A percentile compares a stretch with the other conserved stretches of the same genome.
Conservation (phyloP, 2,888 invertebrate genomes). For the Strigamia crassipes region DNA sequence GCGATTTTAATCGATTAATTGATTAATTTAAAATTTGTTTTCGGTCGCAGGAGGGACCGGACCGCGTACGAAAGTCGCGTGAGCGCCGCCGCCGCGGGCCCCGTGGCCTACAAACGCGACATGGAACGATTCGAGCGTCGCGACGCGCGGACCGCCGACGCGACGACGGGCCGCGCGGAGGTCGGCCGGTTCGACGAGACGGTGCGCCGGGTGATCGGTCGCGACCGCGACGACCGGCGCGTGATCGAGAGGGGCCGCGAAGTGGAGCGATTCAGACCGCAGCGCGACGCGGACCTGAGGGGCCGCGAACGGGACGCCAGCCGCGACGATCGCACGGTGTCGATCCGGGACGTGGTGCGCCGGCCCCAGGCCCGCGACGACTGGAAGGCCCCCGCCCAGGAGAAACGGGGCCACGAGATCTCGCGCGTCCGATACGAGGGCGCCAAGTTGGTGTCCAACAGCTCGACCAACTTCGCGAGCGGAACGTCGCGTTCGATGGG, state of each 20-base stretch:
- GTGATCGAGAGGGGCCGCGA: slow-evolving; percentile 27
- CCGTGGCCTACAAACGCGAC: slow-evolving; percentile 43
- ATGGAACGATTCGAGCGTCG: slow-evolving; percentile 44
- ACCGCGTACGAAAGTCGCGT: slow-evolving; percentile 36
- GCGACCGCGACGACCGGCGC: slow-evolving; percentile 45
- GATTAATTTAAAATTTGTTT: no score
- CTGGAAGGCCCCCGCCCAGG: slow-evolving; percentile 44
- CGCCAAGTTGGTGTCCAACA: slow-evolving; percentile 47
- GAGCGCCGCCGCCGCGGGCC: background rate
- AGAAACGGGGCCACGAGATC: slow-evolving; percentile 31
- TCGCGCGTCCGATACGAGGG: slow-evolving; percentile 42
- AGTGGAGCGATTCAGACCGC: slow-evolving; percentile 44
- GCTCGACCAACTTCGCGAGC: slow-evolving; percentile 8
- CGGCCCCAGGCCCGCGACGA: slow-evolving; percentile 35
- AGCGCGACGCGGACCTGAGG: slow-evolving; percentile 48
- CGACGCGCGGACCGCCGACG: background rate
- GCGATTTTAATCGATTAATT: no score
- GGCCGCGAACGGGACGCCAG: slow-evolving; percentile 41
- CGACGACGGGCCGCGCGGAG: slow-evolving; percentile 41
- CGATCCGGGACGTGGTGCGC: slow-evolving; percentile 45
- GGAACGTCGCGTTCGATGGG: slow-evolving; percentile 43
- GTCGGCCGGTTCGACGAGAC: slow-evolving; percentile 36
- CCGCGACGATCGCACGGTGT: slow-evolving; percentile 46
- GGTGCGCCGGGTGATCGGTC: slow-evolving; percentile 44
- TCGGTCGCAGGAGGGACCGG: background rate